Evolutionary conservation across 2,113 vertebrate species (phyloP).

Genomic region (Saguinus imperator): DNA sequence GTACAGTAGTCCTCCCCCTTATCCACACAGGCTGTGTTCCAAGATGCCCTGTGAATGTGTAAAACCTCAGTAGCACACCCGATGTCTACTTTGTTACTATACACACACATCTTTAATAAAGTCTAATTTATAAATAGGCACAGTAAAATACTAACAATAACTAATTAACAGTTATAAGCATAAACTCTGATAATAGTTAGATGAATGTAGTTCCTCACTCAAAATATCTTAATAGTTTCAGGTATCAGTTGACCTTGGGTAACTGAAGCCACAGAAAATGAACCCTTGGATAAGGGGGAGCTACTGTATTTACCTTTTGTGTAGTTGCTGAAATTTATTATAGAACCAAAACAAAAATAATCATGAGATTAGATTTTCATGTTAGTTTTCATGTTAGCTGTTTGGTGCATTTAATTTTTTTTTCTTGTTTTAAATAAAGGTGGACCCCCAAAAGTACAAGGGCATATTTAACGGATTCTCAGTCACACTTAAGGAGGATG

Average conservation of each 20-base stretch:
- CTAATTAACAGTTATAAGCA: background rate
- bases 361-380: background rate
- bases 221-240: background rate
- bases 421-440: constrained; percentile 84
- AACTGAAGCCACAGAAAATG: background rate
- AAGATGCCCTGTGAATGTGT: background rate
- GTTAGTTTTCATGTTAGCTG: background rate
- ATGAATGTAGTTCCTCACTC: background rate
- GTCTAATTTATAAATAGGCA: background rate
- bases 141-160: background rate
- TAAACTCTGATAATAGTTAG: background rate
- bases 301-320: background rate
- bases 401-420: constrained; percentile 19
- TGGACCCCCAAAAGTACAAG: constrained; percentile 96
- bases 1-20: background rate
- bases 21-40: background rate
- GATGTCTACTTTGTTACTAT: background rate
- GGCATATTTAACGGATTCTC: constrained; percentile 96
- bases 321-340: constrained; percentile 40
- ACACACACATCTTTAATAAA: background rate
- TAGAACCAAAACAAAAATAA: background rate
- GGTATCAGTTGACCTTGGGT: background rate
- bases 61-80: background rate
- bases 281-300: background rate
- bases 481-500: constrained; percentile 94